Percentiles rank a stretch among this genome's conserved stretches.
These are phyloP conservation scores for Orgyia antiqua DNA, from an alignment of 2,888 invertebrate genomes.

Conservation along the genomic window DNA sequence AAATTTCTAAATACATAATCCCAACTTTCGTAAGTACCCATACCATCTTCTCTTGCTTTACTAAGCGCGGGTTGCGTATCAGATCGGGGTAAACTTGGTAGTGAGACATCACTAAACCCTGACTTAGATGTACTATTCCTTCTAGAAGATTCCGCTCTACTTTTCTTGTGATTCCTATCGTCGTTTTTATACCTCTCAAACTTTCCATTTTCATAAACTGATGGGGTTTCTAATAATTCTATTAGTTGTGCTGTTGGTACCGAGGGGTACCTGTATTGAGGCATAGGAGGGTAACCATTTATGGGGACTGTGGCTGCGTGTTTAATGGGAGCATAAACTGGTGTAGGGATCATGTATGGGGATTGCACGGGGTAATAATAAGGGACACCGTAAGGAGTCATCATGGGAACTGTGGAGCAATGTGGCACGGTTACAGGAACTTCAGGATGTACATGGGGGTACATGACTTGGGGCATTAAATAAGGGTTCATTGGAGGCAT, in stretches of 20 bases:
- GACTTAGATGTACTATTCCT: slow-evolving; percentile 62
- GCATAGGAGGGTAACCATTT: slow-evolving; percentile 64
- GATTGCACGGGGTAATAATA: slow-evolving; percentile 67
- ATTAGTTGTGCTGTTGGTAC: slow-evolving; percentile 84
- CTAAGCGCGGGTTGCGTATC: slow-evolving; percentile 69
- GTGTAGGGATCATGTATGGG: slow-evolving; percentile 68
- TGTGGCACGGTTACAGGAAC: slow-evolving; percentile 39
- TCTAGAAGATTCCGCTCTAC: slow-evolving; percentile 44
- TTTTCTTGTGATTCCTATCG: slow-evolving; percentile 43
- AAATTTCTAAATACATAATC: slow-evolving; percentile 88
- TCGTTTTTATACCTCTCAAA: slow-evolving; percentile 49
- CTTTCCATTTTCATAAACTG: slow-evolving; percentile 58
- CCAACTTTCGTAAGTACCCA: slow-evolving; percentile 86
- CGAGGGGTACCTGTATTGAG: slow-evolving; percentile 61
- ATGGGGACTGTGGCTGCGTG: slow-evolving; percentile 64
- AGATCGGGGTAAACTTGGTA: slow-evolving; percentile 65
- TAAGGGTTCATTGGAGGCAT: slow-evolving; percentile 39
- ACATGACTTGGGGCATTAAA: slow-evolving; percentile 46
- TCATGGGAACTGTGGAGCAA: slow-evolving; percentile 47
- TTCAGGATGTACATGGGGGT: slow-evolving; percentile 40
- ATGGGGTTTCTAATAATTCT: slow-evolving; percentile 76
- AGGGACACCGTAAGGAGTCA: slow-evolving; percentile 60
- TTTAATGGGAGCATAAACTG: slow-evolving; percentile 64
- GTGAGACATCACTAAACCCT: slow-evolving; percentile 56
- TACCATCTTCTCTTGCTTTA: slow-evolving; percentile 80